Percentiles rank a stretch among this genome's conserved stretches.
Evolutionary conservation across 2,888 invertebrate species (phyloP).

Genomic region (Toxonevra muliebris): DNA sequence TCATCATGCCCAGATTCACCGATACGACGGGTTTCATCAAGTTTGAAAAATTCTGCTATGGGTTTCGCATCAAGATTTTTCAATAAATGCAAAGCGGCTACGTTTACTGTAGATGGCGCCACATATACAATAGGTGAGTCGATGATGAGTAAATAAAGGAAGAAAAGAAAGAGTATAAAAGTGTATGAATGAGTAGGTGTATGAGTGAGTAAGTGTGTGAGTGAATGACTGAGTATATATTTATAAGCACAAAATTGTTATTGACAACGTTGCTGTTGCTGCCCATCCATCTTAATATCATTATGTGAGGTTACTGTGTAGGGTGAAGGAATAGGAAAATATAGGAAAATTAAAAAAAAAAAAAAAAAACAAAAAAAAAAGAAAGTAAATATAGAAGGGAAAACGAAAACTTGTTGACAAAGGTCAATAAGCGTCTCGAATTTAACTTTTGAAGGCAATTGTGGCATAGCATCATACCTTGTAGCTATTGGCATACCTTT

Average conservation of each 20-base stretch:
- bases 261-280: neutral
- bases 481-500: no score
- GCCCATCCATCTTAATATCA: neutral
- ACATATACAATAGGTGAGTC: slow-evolving; percentile 83
- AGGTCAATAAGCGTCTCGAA: slow-evolving; percentile 50
- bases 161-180: neutral
- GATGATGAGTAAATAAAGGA: neutral
- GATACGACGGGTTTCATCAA: slow-evolving; percentile 62
- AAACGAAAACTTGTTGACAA: slow-evolving; percentile 20
- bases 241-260: slow-evolving; percentile 6
- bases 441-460: no score
- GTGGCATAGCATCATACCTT: no score
- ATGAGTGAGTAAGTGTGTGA: no score
- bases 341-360: no score
- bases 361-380: slow-evolving; percentile 4
- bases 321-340: no score
- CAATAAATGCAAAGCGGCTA: slow-evolving; percentile 88
- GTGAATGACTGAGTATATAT: neutral
- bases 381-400: neutral
- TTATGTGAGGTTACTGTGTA: neutral
- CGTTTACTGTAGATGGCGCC: slow-evolving; percentile 86
- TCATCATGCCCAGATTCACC: slow-evolving; percentile 61
- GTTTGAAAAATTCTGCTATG: slow-evolving; percentile 59
- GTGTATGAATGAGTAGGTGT: neutral
- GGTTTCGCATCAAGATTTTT: slow-evolving; percentile 69